Evolutionary conservation across 2,113 vertebrate species (phyloP), one percentile per base, ranked within the genome.

Genomic region (Gnathonemus echidnorhynchus): DNA sequence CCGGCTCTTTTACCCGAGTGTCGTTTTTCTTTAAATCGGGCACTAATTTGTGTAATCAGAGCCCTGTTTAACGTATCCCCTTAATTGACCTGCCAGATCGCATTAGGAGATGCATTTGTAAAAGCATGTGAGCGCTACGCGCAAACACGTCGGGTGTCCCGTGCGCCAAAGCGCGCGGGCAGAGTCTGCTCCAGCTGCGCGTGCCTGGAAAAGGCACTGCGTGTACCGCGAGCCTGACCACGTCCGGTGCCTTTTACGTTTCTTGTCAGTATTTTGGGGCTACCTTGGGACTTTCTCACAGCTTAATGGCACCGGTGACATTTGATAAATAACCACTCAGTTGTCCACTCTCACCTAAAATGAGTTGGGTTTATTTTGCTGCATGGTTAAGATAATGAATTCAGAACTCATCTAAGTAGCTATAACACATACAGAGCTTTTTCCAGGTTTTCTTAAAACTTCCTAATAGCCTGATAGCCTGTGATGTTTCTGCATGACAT

Each of bases 111-210:
- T 7, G 39, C 89, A 94, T 92, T 91, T 91, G 88, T 93, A 91
- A 94, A 91, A 92, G 90, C 91, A 87, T 93, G 92, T 91, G 93
- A 91, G 90, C 92, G 91, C 91, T 93, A 91, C 94, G 94, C 93
- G 91, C 91, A 94, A 95, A 94, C 93, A 94, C 93, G 91, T 90
- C 89, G 90, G 39, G 66, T 88, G 89, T 89, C 89, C 62, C 89
- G 62, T 89, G 89, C 90, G 86, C 86, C 90, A 90, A 45, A 62
- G 87, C 89, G 13, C 50, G 3, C 91, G 92, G 92, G 93, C 93
- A 93, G 91, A 39, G 90, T 87, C 91, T 53, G n/a, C 56, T 90
- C 77, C 91, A 88, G 91, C 89, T 89, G 88, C 88, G 88, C 3
- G 49, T n/a, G 77, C 92, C 93, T 92, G 90, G 91, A 90, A 88